Conservation (phyloP, 1,140 invertebrate genomes). For the Drosophila tristis region DNA sequence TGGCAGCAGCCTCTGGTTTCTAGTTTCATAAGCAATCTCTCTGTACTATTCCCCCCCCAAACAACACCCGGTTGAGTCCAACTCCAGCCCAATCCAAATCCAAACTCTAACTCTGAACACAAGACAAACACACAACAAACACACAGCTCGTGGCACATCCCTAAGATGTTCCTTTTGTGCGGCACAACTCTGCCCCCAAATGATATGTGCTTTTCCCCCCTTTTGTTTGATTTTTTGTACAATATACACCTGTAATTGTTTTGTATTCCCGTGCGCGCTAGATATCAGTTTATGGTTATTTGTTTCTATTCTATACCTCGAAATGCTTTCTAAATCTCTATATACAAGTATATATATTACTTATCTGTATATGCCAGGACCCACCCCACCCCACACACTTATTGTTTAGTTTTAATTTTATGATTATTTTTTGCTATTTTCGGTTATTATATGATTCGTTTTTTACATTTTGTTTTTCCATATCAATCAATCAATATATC, state of each 20-base stretch:
- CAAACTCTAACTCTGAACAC: too few species aligned
- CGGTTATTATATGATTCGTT: conserved; percentile 70
- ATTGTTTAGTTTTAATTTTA: conserved; percentile 45
- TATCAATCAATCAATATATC: conserved; percentile 48
- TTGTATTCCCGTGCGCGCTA: conserved; percentile 24
- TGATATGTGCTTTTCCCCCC: conserved; percentile 29
- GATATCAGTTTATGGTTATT: conserved; percentile 47
- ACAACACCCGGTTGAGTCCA: conserved; percentile 1
- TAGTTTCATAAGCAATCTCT: conserved; percentile 24
- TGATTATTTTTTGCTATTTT: conserved; percentile 36
- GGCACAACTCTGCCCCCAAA: not conserved
- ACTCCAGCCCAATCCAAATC: too few species aligned
- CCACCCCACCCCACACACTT: not conserved
- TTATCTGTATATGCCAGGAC: conserved; percentile 31
- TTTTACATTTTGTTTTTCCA: conserved; percentile 73
- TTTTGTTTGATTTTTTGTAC: conserved; percentile 34
- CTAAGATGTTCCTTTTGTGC: too few species aligned
- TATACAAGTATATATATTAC: conserved; percentile 14
- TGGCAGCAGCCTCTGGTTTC: conserved; percentile 48
- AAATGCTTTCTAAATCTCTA: not conserved
- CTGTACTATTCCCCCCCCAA: not conserved
- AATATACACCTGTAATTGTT: conserved; percentile 1
- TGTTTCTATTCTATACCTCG: not conserved
- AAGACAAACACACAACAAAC: too few species aligned
- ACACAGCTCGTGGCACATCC: too few species aligned